Base-by-base conservation (phyloP, 1,140 invertebrate genomes). In the Orius insidiosus region DNA sequence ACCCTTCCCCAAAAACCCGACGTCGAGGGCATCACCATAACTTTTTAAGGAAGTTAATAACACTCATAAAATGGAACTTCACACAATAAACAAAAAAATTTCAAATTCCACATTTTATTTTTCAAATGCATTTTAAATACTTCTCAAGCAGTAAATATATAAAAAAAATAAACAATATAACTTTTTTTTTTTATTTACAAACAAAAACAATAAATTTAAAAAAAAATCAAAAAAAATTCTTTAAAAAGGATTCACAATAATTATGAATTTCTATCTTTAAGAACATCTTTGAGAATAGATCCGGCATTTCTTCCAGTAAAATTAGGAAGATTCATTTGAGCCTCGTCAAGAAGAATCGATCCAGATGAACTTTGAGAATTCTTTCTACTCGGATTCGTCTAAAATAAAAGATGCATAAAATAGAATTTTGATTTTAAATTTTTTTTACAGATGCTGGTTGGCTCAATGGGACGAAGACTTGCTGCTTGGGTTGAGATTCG, bases 401-500 rank as follows among this genome's bases (percentile, higher is more conserved):
- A 34, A 6, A 47, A 31, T 3, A 16, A 13, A 10, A 16, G 7
- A 24, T 41, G 3, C 2, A 24, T 9, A 45, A 32, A 32, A 30
- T 3, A n/a, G 10, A 45, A 33, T 38, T 13, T 32, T 3, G 11
- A 32, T 10, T 6, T 24, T 10, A 16, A 14, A 19, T 11, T 47
- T 19, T 14, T 34, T 14, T 51, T 33, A 47, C 42, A 8, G 42
- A 34, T 14, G 24, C 33, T 10, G 37, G 30, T 13, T 14, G 37
- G n/a, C 37, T 31, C 14, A 49, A 43, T n/a, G 82, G 64, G 47
- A 76, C 66, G 40, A 72, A 71, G 5, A 77, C 55, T 38, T 71
- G 63, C 9, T 68, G 60, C 48, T 75, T 71, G 0, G 82, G 83
- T 52, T 75, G 74, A 0, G 85, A 88, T 64, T 89, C 86, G 50